Evolutionary conservation across 1,140 invertebrate genomes (phyloP), one percentile per base, ranked within the genome.

Genomic region (Laupala kohalensis): DNA sequence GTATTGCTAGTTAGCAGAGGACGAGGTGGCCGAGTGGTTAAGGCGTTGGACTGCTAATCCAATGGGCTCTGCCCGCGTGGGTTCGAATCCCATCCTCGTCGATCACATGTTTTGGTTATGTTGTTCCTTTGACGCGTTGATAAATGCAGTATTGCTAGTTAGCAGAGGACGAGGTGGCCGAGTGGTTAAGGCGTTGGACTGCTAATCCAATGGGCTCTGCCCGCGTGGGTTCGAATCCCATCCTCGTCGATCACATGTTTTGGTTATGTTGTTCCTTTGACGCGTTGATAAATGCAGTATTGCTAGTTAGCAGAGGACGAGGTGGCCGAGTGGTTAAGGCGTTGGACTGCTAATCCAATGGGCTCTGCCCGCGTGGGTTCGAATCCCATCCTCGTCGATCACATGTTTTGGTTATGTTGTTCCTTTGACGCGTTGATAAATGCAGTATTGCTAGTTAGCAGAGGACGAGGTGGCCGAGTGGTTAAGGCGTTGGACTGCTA

Each of bases 21-120:
- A 70, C 72, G 72, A 73, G 72, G 72, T 73, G 72, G 72, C 72
- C 72, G 72, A 73, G 72, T 73, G 72, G 72, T 73, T 73, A 73
- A 73, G 72, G 72, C 72, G 72, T 73, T 73, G 72, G 72, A 73
- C 72, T 73, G 72, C 72, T 70, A 73, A 73, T 73, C 72, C 72
- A 73, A 73, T 73, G 72, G 69, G 72, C 72, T 73, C 72, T 73
- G 72, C 72, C 69, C 72, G 72, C 72, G 72, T 73, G 72, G 72
- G 72, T 73, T 73, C 72, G 72, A 73, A 73, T 73, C 72, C 72
- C 72, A 73, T 73, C 68, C 72, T 73, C 72, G 72, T 73, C 72
- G 72, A 69, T n/a, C n/a, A n/a, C n/a, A n/a, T n/a, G n/a, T n/a
- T n/a, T n/a, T n/a, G n/a, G n/a, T n/a, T n/a, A n/a, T n/a, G n/a